A percentile compares a stretch with the other conserved stretches of the same genome.
Conservation (phyloP, 2,888 invertebrate species). For the Heliconius sara region DNA sequence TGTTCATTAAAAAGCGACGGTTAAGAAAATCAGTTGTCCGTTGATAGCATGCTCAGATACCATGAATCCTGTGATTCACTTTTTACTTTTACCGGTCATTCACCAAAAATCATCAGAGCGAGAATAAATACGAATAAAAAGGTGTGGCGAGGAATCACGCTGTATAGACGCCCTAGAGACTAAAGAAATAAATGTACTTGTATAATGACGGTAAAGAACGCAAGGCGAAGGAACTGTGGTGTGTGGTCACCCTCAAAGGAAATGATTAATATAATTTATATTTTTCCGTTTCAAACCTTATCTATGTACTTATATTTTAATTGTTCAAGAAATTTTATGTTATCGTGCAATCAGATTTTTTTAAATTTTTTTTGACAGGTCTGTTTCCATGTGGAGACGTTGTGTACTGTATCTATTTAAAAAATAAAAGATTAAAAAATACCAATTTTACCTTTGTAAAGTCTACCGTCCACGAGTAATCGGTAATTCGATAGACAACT, state of each 20-base stretch:
- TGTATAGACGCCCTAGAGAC: constrained; percentile 72
- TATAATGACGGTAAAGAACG: constrained; percentile 52
- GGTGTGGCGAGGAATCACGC: constrained; percentile 80
- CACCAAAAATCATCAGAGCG: constrained; percentile 76
- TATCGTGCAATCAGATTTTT: neutral
- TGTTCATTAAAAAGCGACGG: constrained; percentile 46
- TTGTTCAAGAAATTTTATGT: neutral
- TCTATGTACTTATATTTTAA: constrained; percentile 12
- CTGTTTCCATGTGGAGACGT: neutral
- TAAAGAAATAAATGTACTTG: constrained; percentile 57
- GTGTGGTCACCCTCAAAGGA: constrained; percentile 73
- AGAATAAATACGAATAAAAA: constrained; percentile 77
- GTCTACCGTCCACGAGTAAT: no score
- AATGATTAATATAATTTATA: constrained; percentile 46
- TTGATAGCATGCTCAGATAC: constrained; percentile 67
- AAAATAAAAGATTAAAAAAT: no score
- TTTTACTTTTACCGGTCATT: constrained; percentile 80
- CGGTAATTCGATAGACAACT: no score
- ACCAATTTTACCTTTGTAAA: no score
- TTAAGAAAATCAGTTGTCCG: constrained; percentile 64
- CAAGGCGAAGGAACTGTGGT: constrained; percentile 69
- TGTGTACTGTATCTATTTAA: no score
- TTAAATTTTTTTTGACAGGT: neutral
- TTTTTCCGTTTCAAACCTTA: neutral
- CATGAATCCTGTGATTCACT: constrained; percentile 81